Percentiles rank a stretch among this genome's conserved stretches.
These are phyloP conservation scores for Philaenus spumarius DNA, from an alignment of 1,140 invertebrate genomes.

Conservation along the genomic window DNA sequence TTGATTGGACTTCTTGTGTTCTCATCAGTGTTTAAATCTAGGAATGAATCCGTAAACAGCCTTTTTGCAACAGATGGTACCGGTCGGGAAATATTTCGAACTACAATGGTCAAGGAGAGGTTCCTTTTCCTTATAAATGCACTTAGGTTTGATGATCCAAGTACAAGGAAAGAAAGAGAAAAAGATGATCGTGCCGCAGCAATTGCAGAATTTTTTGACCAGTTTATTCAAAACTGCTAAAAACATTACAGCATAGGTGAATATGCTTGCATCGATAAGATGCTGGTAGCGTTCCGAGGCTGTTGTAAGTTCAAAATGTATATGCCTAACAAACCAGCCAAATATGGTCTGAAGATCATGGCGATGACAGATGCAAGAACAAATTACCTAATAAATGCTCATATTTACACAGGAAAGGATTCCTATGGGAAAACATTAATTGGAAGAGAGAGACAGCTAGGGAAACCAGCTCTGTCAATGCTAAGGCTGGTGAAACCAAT, in stretches of 20 bases:
- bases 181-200: slow-evolving; percentile 9
- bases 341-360: slow-evolving; percentile 34
- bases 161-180: neutral
- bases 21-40: too few species aligned
- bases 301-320: slow-evolving; percentile 37
- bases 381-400: slow-evolving; percentile 19
- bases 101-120: too few species aligned
- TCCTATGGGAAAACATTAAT: neutral
- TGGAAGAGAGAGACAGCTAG: slow-evolving; percentile 3
- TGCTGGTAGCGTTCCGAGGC: slow-evolving; percentile 35
- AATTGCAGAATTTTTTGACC: slow-evolving; percentile 28
- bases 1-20: too few species aligned
- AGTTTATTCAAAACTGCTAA: slow-evolving; percentile 32
- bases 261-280: slow-evolving; percentile 32
- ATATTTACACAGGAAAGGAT: slow-evolving; percentile 18
- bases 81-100: too few species aligned
- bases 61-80: too few species aligned
- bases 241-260: slow-evolving; percentile 25
- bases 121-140: too few species aligned
- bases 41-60: too few species aligned
- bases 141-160: neutral
- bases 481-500: slow-evolving; percentile 27
- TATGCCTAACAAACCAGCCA: slow-evolving; percentile 40
- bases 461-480: slow-evolving; percentile 24
- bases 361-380: slow-evolving; percentile 5